phyloP scores from a whole-genome alignment of 2,113 vertebrate genomes.

The human (Homo sapiens) region DNA sequence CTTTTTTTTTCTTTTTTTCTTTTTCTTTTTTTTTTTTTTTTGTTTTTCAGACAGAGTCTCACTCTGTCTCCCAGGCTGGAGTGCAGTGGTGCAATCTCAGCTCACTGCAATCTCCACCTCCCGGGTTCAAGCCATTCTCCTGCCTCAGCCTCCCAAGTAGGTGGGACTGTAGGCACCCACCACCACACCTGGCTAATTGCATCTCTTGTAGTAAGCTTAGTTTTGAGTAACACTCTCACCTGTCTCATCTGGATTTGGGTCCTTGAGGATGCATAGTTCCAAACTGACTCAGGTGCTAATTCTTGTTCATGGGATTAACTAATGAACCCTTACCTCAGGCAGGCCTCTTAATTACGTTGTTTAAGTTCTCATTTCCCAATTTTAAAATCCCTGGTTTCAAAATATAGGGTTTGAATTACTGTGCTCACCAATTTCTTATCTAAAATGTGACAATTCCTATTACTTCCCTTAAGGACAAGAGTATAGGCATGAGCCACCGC shows the following conservation, averaged over 20 bases:
- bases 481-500: background rate
- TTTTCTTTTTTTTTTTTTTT: background rate
- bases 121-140: background rate
- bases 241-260: background rate
- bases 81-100: background rate
- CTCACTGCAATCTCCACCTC: background rate
- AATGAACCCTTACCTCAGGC: background rate
- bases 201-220: background rate
- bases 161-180: background rate
- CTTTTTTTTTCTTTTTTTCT: background rate
- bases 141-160: background rate
- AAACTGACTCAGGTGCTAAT: slow-evolving; percentile 2
- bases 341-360: slow-evolving; percentile 5
- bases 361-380: background rate
- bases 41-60: background rate
- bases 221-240: background rate
- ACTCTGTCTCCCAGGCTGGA: background rate
- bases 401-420: background rate
- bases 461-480: slow-evolving; percentile 22
- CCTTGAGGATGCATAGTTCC: background rate
- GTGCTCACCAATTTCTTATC: slow-evolving; percentile 11
- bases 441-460: slow-evolving; percentile 32
- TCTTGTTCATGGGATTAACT: slow-evolving; percentile 16
- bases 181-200: background rate
- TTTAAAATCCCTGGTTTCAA: slow-evolving; percentile 37